phyloP scores from a whole-genome alignment of 1,140 invertebrate species.

The Myzus persicae region DNA sequence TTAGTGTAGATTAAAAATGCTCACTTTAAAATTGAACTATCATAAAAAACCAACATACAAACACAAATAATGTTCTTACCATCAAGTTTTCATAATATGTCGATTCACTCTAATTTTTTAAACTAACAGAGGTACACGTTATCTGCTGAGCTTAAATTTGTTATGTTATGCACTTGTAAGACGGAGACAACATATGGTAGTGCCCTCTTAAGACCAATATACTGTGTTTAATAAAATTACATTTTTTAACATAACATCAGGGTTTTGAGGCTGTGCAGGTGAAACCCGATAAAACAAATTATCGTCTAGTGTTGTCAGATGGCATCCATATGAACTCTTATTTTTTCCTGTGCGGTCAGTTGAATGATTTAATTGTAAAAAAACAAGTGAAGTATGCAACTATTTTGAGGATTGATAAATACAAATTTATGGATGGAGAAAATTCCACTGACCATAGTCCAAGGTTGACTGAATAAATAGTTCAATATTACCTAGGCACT shows the following conservation, averaged over 20 bases:
- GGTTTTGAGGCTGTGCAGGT: constrained; percentile 17
- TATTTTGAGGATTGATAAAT: constrained; percentile 21
- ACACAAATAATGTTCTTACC: too few relatives aligned
- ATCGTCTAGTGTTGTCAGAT: constrained; percentile 43
- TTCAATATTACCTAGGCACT: not conserved
- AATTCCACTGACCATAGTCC: constrained; percentile 8
- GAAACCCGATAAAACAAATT: not conserved
- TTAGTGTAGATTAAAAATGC: too few relatives aligned
- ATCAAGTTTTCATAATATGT: too few relatives aligned
- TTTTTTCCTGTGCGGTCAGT: constrained; percentile 3
- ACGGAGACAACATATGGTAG: too few relatives aligned
- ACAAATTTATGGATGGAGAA: constrained; percentile 28
- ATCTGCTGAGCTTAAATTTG: too few relatives aligned
- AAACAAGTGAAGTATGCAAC: constrained; percentile 29
- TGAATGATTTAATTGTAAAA: not conserved
- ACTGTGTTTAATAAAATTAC: not conserved
- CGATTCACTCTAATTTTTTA: too few relatives aligned
- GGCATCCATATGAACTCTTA: constrained; percentile 46
- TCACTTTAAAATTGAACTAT: too few relatives aligned
- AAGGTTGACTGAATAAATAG: not conserved
- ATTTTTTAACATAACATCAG: not conserved
- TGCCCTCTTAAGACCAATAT: too few relatives aligned
- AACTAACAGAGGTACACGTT: too few relatives aligned
- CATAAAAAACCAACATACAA: too few relatives aligned
- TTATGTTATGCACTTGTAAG: too few relatives aligned